phyloP scores from a whole-genome alignment of 2,888 invertebrate species.

The Kryphioiulus occultus region DNA sequence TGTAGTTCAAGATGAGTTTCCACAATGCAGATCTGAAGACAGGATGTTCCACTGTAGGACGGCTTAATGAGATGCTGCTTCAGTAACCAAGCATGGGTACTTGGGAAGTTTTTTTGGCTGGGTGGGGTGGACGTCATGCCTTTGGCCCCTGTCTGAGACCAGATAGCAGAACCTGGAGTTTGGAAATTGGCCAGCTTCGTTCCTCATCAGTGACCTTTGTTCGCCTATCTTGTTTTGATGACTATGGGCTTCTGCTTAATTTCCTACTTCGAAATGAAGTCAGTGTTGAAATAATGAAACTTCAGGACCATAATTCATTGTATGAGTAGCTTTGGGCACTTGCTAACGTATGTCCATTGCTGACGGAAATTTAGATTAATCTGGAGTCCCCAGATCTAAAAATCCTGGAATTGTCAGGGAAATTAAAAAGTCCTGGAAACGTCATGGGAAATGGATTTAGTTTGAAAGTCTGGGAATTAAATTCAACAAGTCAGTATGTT shows the following conservation, averaged over 20 bases:
- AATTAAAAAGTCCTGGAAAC: too few species aligned
- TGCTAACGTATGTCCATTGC: too few species aligned
- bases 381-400: too few species aligned
- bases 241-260: neutral
- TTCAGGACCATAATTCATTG: too few species aligned
- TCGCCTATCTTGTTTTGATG: neutral
- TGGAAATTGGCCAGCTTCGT: neutral
- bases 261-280: neutral
- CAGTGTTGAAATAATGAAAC: too few species aligned
- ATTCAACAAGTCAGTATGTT: too few species aligned
- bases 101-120: neutral
- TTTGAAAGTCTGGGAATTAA: too few species aligned
- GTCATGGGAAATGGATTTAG: too few species aligned
- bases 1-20: neutral
- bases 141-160: neutral
- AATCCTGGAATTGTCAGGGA: too few species aligned
- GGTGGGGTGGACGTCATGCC: neutral
- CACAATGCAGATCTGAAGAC: conserved; percentile 1
- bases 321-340: too few species aligned
- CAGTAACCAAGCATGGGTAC: neutral
- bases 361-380: too few species aligned
- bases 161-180: neutral
- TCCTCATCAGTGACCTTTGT: neutral
- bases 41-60: conserved; percentile 3
- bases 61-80: conserved; percentile 16